A percentile compares a stretch with the other conserved stretches of the same genome.
phyloP scores from a whole-genome alignment of 2,888 invertebrate species.

The Pyrocoelia pectoralis region DNA sequence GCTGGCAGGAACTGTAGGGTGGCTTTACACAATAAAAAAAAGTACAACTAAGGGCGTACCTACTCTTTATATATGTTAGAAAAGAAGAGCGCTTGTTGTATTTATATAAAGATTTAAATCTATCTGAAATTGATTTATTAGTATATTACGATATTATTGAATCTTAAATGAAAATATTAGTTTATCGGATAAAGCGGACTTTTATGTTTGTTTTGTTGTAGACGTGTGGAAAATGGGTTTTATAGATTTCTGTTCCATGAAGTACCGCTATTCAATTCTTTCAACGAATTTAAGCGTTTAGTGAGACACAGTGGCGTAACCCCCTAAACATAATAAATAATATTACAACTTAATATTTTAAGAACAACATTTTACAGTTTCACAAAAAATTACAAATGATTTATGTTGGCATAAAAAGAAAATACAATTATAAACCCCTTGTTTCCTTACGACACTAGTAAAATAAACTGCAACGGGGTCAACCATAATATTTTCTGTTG shows the following conservation, averaged over 20 bases:
- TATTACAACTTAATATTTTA: too few relatives aligned
- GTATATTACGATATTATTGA: slow-evolving; percentile 1
- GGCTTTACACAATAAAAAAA: slow-evolving; percentile 24
- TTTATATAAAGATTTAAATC: slow-evolving; percentile 11
- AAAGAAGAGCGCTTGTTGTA: slow-evolving; percentile 8
- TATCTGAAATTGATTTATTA: slow-evolving; percentile 1
- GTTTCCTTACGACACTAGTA: too few relatives aligned
- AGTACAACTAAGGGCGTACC: slow-evolving; percentile 14
- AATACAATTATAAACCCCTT: too few relatives aligned
- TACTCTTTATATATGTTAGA: too few relatives aligned
- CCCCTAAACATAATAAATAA: too few relatives aligned
- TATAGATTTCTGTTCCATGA: slow-evolving; percentile 10
- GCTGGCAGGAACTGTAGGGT: slow-evolving; percentile 33
- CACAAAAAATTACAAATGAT: too few relatives aligned
- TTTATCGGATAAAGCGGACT: not conserved
- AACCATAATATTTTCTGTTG: too few relatives aligned
- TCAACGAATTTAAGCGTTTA: slow-evolving; percentile 1
- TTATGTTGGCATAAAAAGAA: too few relatives aligned
- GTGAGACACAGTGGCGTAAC: not conserved
- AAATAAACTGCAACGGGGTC: too few relatives aligned
- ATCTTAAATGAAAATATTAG: not conserved
- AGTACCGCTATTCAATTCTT: not conserved
- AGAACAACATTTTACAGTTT: too few relatives aligned
- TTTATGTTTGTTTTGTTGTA: not conserved
- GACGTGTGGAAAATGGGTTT: not conserved